Conservation (phyloP, 2,888 invertebrate species). For the Apantesis nais region DNA sequence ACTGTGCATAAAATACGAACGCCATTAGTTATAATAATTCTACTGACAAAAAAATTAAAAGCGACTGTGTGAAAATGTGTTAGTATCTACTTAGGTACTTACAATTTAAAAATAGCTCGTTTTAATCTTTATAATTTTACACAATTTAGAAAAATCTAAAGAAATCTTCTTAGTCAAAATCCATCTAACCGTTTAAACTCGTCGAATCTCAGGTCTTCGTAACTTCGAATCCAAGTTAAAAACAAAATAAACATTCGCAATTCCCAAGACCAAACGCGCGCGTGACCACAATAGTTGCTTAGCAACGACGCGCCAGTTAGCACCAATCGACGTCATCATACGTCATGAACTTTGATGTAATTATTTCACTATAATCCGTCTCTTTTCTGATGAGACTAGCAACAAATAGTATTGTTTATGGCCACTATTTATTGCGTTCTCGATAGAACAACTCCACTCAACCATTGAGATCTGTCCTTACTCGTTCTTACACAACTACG, state of each 20-base stretch:
- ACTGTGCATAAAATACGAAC: no score
- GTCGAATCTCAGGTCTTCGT: conserved; percentile 5
- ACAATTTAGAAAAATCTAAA: neutral
- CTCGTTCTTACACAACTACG: conserved; percentile 38
- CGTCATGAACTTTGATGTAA: neutral
- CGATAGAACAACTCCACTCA: conserved; percentile 12
- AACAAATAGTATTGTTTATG: neutral
- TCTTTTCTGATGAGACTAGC: neutral
- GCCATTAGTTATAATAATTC: no score
- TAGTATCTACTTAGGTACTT: no score
- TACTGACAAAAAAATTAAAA: no score
- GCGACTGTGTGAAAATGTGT: no score
- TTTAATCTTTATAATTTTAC: neutral
- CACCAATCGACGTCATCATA: neutral
- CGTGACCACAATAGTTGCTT: conserved; percentile 26
- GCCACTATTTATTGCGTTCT: neutral
- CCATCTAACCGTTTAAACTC: no score
- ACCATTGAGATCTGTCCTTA: neutral
- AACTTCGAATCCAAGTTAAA: conserved; percentile 22
- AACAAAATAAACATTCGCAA: conserved; percentile 29
- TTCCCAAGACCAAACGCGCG: neutral
- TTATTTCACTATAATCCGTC: neutral
- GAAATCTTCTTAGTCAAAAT: no score
- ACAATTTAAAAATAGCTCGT: no score
- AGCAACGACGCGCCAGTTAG: conserved; percentile 21